Evolutionary conservation across 2,888 invertebrate species (phyloP).

Genomic region (Andrena bicolor): DNA sequence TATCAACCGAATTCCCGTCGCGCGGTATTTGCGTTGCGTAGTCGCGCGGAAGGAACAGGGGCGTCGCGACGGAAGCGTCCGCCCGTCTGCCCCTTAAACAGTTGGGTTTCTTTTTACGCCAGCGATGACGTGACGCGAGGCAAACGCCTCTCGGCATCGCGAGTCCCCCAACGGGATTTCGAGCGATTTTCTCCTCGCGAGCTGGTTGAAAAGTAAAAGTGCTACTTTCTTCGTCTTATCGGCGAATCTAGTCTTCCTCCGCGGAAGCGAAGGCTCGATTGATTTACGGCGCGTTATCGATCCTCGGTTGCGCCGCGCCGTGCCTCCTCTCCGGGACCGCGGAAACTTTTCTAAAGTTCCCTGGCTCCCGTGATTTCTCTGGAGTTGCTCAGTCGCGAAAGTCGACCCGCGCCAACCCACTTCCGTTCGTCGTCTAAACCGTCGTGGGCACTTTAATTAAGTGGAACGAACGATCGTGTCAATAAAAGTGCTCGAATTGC

Average conservation of each 20-base stretch:
- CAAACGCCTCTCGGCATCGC: no score
- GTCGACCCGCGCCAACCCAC: slow-evolving; percentile 22
- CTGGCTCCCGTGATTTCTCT: slow-evolving; percentile 52
- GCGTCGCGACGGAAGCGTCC: background rate
- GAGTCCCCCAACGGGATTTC: background rate
- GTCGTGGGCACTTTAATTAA: slow-evolving; percentile 19
- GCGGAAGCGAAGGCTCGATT: background rate
- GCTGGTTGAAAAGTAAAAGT: slow-evolving; percentile 2
- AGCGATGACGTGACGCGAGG: background rate
- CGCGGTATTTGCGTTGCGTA: slow-evolving; percentile 2
- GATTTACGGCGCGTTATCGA: slow-evolving; percentile 12
- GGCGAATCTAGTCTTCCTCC: slow-evolving; percentile 1
- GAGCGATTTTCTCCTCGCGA: slow-evolving; percentile 22
- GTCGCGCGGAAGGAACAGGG: slow-evolving; percentile 3
- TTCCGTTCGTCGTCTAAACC: slow-evolving; percentile 25
- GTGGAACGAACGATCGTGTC: slow-evolving; percentile 10
- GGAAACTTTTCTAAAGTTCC: slow-evolving; percentile 25
- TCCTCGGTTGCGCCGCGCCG: background rate
- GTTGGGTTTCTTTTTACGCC: background rate
- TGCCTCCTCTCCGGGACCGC: background rate
- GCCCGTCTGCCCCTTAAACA: background rate
- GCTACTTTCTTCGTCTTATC: slow-evolving; percentile 3
- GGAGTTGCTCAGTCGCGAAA: slow-evolving; percentile 37
- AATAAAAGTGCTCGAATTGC: background rate
- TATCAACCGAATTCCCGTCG: slow-evolving; percentile 14